Evolutionary conservation across 1,140 invertebrate genomes (phyloP), one percentile per base, ranked within the genome.

Genomic region (Drepana arcuata): DNA sequence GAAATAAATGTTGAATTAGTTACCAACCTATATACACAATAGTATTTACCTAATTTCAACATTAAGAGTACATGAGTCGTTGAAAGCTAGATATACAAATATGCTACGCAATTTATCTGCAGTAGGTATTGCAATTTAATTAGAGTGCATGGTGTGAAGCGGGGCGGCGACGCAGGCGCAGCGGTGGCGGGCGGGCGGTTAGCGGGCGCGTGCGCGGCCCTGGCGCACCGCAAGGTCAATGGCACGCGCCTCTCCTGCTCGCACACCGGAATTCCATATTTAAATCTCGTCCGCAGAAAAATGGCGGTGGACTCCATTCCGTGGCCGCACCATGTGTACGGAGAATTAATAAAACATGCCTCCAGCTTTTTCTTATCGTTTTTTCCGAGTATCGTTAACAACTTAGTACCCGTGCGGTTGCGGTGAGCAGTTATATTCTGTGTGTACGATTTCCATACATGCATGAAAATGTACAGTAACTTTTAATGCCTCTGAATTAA

Each of bases 181-280:
- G 4, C 24, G 24, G 58, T 45, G 49, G 65, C 51, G 46, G 44
- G 48, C 55, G 57, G 44, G 46, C 45, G 48, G 54, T n/a, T n/a
- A n/a, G 54, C 51, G 50, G 40, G 65, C 62, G 73, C 73, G 69
- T 64, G 70, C 61, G 69, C 70, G 67, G 67, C 70, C 67, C 67
- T 65, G 68, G 56, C 60, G 45, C 38, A 26, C 25, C 36, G 65
- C 77, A 81, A 81, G 77, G 77, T 81, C 77, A 81, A 81, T 81
- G 77, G 77, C 77, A 81, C 72, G 70, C 66, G 65, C 54, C 68
- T 71, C 68, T 81, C 75, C 71, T 64, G 62, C 77, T 81, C 77
- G 67, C 74, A 81, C 77, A 81, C 77, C 77, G 77, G 74, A 81
- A 81, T 81, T 79, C 77, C 77, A 81, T 78, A 81, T 81, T 81